Evolutionary conservation across 2,888 invertebrate genomes (phyloP), one percentile per base, ranked within the genome.

Genomic region (Aphidius colemani): DNA sequence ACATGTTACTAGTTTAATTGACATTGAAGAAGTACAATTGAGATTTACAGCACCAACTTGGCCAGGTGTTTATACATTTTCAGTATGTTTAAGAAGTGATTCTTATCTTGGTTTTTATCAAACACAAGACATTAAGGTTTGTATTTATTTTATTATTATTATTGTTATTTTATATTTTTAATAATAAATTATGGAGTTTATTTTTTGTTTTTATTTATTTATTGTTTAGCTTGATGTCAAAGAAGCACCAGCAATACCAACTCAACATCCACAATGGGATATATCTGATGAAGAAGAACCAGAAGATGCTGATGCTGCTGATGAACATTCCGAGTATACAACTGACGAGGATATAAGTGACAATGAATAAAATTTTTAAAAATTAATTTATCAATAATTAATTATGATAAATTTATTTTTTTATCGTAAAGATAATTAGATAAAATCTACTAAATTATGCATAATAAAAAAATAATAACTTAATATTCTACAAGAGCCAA

Each of bases 51-150:
- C 99, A 70, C 99, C 99, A 60, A 88, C 89, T 74, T 95, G 95
- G 90, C 92, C 95, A 65, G 96, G 96, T 62, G 86, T 93, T 63
- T 98, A 96, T 85, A 92, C 93, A 56, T 95, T 96, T 80, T 91
- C 94, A 55, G 95, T 99, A 71, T 93, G 94, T 78, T 87, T 99
- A 69, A 87, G 96, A 46, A 82, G 82, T 84, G 99, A 99, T 85
- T 98, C 98, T 6, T 99, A 98, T 84, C 85, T 98, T 73, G 98
- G 98, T 69, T 95, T 96, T 86, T 98, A 99, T 84, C 95, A 96
- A 83, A 90, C 92, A 75, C 92, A 94, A 78, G 96, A 96, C 83
- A 91, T 98, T 78, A 97, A 96, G 85, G 89, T 89, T 48, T 59
- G 56, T 44, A 50, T 57, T 51, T 46, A n/a, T n/a, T n/a, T n/a